These are phyloP conservation scores for Metellina segmentata DNA, from an alignment of 2,888 invertebrate species.

Conservation along the genomic window DNA sequence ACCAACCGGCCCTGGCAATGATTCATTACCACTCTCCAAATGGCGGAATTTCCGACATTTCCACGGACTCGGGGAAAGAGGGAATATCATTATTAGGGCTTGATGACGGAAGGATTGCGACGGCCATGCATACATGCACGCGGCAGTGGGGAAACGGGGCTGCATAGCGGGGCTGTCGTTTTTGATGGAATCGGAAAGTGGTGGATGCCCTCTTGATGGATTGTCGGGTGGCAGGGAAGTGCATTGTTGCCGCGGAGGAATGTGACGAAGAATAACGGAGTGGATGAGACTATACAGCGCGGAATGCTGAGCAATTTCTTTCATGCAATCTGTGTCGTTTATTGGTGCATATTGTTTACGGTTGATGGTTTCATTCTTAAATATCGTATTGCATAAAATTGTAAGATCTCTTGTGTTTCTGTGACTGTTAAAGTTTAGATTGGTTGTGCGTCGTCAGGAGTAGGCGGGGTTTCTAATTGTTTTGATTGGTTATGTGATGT, in stretches of 20 bases:
- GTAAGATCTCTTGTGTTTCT: no score
- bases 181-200: constrained; percentile 56
- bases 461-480: no score
- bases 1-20: background rate
- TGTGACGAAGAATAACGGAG: background rate
- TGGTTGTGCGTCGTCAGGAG: no score
- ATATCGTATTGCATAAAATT: no score
- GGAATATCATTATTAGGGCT: constrained; percentile 58
- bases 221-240: background rate
- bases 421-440: no score
- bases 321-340: no score
- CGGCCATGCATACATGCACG: background rate
- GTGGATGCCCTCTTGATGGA: constrained; percentile 32
- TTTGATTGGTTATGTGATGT: no score
- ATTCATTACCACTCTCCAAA: constrained; percentile 35
- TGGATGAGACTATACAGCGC: no score
- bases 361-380: no score
- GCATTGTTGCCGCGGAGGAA: background rate
- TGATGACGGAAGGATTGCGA: constrained; percentile 17
- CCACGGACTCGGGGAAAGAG: constrained; percentile 14
- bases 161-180: constrained; percentile 27
- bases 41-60: constrained; percentile 14
- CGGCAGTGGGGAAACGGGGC: background rate
- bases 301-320: no score
- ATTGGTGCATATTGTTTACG: no score